phyloP scores from a whole-genome alignment of 2,113 vertebrate genomes.

The Bubo blakistoni region DNA sequence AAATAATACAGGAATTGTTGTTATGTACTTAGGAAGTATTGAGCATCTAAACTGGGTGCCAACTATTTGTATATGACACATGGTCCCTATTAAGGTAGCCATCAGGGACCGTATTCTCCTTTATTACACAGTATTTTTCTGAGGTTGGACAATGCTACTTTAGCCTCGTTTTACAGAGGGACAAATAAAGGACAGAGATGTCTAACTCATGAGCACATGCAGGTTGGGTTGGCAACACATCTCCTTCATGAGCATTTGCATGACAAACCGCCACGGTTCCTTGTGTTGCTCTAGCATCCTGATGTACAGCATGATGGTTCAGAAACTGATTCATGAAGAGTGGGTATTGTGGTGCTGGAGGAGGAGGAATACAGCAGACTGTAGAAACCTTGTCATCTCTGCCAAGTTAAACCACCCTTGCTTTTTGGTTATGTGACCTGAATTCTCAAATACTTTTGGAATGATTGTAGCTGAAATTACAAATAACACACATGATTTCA shows the following conservation, averaged over 20 bases:
- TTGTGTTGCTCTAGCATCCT: accelerated
- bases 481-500: neutral
- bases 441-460: neutral
- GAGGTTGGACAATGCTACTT: neutral
- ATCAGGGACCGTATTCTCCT: neutral
- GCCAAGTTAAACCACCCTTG: neutral
- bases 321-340: neutral
- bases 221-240: neutral
- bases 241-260: neutral
- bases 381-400: neutral
- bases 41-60: neutral
- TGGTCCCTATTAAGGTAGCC: neutral
- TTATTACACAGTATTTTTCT: neutral
- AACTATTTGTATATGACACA: neutral
- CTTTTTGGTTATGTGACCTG: neutral
- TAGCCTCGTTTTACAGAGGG: neutral
- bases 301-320: neutral
- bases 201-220: neutral
- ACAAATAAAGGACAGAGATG: neutral
- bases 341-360: neutral
- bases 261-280: neutral
- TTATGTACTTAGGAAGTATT: neutral
- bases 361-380: neutral
- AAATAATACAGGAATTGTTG: neutral
- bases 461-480: neutral